These are phyloP conservation scores for Zootoca vivipara DNA, from an alignment of 2,113 vertebrate species.

Conservation along the genomic window DNA sequence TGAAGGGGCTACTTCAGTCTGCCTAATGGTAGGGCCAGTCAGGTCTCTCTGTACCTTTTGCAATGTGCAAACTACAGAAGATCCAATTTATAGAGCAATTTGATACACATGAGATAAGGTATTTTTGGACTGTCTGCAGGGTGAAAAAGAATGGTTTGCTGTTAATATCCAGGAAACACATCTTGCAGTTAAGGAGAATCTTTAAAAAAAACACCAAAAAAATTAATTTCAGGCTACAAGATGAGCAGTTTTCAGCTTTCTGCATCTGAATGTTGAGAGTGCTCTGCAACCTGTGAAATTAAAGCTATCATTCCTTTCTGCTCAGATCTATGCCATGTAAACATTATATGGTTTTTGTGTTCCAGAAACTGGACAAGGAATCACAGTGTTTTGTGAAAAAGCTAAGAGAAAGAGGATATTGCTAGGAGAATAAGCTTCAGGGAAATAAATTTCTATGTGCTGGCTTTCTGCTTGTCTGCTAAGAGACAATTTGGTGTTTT, in stretches of 20 bases:
- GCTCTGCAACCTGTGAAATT: slow-evolving; percentile 37
- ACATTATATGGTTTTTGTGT: slow-evolving; percentile 69
- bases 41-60: not conserved
- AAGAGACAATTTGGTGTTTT: slow-evolving; percentile 52
- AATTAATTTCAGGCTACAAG: slow-evolving; percentile 29
- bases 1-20: no score
- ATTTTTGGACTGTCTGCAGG: not conserved
- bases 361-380: slow-evolving; percentile 61
- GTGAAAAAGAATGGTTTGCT: not conserved
- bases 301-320: slow-evolving; percentile 31
- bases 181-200: not conserved
- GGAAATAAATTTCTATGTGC: slow-evolving; percentile 49
- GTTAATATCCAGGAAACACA: slow-evolving; percentile 35
- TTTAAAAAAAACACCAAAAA: slow-evolving; percentile 10
- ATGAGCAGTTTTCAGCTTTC: slow-evolving; percentile 48
- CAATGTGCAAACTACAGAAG: not conserved
- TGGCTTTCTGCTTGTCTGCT: slow-evolving; percentile 46
- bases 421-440: slow-evolving; percentile 45
- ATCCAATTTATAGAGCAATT: not conserved
- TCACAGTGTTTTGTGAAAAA: slow-evolving; percentile 51
- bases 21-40: no score
- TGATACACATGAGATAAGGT: not conserved
- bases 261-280: slow-evolving; percentile 35
- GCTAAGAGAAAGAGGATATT: slow-evolving; percentile 45
- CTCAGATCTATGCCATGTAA: slow-evolving; percentile 57